Evolutionary conservation across 2,797 vertebrate genomes (phyloP).

Genomic region (Propithecus deckenii): DNA sequence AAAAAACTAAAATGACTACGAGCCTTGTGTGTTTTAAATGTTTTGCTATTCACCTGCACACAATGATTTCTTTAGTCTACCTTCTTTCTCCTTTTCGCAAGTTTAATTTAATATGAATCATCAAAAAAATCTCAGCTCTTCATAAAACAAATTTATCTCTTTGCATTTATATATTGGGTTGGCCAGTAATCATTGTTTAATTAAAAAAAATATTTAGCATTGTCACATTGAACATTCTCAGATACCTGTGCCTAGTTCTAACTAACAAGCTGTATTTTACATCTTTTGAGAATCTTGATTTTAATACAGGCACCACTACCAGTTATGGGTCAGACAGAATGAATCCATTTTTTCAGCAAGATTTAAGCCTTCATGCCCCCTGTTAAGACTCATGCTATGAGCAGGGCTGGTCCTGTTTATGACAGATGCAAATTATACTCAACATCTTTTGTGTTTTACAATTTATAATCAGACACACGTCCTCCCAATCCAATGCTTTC

Average conservation of each 20-base stretch:
- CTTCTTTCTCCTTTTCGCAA: not conserved
- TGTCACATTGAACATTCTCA: not conserved
- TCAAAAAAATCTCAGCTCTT: conserved; percentile 1
- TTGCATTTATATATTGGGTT: not conserved
- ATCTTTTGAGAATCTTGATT: not conserved
- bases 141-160: conserved; percentile 22
- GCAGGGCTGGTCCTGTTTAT: conserved; percentile 69
- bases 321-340: conserved; percentile 49
- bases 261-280: conserved; percentile 7
- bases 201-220: not conserved
- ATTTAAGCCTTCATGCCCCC: conserved; percentile 58
- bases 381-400: conserved; percentile 64
- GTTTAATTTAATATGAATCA: conserved; percentile 44
- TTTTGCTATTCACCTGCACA: not conserved
- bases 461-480: conserved; percentile 69
- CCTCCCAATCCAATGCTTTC: conserved; percentile 53
- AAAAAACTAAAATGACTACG: not conserved
- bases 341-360: conserved; percentile 74
- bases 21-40: not conserved
- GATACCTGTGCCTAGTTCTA: conserved; percentile 13
- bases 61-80: not conserved
- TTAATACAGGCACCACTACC: conserved; percentile 7
- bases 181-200: not conserved
- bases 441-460: conserved; percentile 63
- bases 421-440: conserved; percentile 80